phyloP scores from a whole-genome alignment of 2,888 invertebrate genomes.

The Hemithea aestivaria region DNA sequence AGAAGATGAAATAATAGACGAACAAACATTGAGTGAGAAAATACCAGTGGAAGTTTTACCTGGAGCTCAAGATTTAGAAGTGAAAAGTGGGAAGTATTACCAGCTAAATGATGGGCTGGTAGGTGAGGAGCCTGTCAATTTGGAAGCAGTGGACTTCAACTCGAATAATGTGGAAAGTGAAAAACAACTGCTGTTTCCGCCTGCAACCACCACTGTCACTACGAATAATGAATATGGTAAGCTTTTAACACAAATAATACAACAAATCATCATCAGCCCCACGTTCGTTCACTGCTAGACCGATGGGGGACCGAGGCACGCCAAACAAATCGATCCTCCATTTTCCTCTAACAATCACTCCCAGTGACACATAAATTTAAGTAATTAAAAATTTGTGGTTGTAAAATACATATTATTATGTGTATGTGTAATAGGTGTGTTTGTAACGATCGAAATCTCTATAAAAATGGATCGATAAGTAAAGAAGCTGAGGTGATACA shows the following conservation, averaged over 20 bases:
- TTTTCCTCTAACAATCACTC: too few species aligned
- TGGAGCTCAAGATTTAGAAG: conserved; percentile 40
- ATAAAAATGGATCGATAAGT: too few species aligned
- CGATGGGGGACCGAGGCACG: too few species aligned
- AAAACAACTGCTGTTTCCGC: conserved; percentile 45
- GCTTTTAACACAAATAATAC: conserved; percentile 22
- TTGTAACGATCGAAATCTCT: too few species aligned
- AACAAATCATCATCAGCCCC: too few species aligned
- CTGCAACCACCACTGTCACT: conserved; percentile 43
- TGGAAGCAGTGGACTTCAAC: conserved; percentile 49
- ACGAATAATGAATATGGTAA: conserved; percentile 64
- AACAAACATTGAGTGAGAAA: conserved; percentile 36
- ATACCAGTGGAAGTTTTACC: conserved; percentile 48
- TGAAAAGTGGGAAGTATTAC: conserved; percentile 68
- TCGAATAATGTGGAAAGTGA: conserved; percentile 49
- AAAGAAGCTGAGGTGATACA: too few species aligned
- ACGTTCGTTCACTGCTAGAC: too few species aligned
- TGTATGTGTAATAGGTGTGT: too few species aligned
- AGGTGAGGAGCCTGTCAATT: conserved; percentile 45
- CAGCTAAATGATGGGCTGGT: conserved; percentile 54
- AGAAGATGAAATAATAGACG: conserved; percentile 35
- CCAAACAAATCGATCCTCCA: too few species aligned
- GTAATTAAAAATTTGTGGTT: too few species aligned
- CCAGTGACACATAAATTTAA: too few species aligned
- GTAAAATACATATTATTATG: too few species aligned